These are phyloP conservation scores for Panulirus ornatus DNA, from an alignment of 1,140 invertebrate genomes.

Conservation along the genomic window DNA sequence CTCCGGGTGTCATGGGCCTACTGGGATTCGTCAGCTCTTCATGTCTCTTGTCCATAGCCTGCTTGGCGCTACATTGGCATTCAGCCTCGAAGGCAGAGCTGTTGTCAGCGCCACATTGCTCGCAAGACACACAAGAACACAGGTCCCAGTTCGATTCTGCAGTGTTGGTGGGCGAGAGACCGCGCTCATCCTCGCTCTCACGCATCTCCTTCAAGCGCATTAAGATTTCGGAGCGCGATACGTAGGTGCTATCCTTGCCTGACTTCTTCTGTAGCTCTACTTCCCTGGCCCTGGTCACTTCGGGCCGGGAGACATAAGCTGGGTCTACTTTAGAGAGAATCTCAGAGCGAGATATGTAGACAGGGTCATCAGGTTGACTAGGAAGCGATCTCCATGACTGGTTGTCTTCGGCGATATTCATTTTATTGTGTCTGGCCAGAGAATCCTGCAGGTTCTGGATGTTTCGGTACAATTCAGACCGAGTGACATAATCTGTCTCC, in stretches of 20 bases:
- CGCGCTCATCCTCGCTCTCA: conserved; percentile 61
- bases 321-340: conserved; percentile 69
- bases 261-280: conserved; percentile 21
- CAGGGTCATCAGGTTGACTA: conserved; percentile 63
- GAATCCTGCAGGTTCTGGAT: conserved; percentile 73
- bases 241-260: conserved; percentile 43
- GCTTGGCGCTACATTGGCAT: conserved; percentile 36
- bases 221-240: conserved; percentile 61
- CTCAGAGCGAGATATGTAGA: conserved; percentile 75
- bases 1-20: conserved; percentile 19
- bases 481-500: conserved; percentile 74
- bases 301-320: conserved; percentile 39
- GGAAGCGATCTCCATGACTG: conserved; percentile 70
- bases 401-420: conserved; percentile 55
- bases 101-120: conserved; percentile 51
- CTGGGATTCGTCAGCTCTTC: conserved; percentile 20
- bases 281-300: conserved; percentile 7
- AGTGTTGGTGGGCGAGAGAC: conserved; percentile 38
- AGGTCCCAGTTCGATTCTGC: conserved; percentile 68
- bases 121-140: conserved; percentile 73
- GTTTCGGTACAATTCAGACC: conserved; percentile 73
- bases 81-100: conserved; percentile 41
- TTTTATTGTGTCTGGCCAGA: conserved; percentile 51
- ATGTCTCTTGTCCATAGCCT: conserved; percentile 39
- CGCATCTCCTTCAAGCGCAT: conserved; percentile 60